phyloP scores from a whole-genome alignment of 2,797 vertebrate species.

The Avahi laniger region DNA sequence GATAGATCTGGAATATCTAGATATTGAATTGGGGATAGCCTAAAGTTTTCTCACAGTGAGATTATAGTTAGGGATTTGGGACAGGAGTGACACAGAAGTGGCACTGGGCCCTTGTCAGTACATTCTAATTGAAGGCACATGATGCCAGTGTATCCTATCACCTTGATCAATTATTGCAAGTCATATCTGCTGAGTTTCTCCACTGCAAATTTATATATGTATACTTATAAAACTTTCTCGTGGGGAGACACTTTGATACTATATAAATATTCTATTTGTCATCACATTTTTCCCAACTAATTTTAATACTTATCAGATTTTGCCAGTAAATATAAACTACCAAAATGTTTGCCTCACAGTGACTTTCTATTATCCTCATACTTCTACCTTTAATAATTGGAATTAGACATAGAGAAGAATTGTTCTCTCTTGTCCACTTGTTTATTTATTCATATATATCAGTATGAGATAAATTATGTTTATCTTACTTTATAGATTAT shows the following conservation, averaged over 20 bases:
- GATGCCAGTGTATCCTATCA: accelerated
- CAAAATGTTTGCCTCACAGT: not conserved
- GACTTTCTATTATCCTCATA: not conserved
- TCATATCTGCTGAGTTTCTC: not conserved
- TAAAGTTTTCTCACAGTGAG: not conserved
- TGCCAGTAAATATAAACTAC: not conserved
- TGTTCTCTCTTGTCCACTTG: not conserved
- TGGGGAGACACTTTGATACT: not conserved
- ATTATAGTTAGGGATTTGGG: too few relatives aligned
- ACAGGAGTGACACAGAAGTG: not conserved
- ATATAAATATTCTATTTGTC: not conserved
- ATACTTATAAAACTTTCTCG: not conserved
- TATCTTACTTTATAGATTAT: not conserved
- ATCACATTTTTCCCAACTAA: not conserved
- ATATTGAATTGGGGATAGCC: too few relatives aligned
- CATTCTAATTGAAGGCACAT: accelerated
- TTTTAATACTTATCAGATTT: not conserved
- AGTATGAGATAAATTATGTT: not conserved
- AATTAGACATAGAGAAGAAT: not conserved
- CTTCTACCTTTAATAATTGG: not conserved
- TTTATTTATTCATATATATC: not conserved
- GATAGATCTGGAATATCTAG: not conserved
- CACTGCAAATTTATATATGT: not conserved
- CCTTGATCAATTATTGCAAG: not conserved
- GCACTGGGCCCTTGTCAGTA: not conserved